Evolutionary conservation across 2,113 vertebrate genomes (phyloP), one percentile per base, ranked within the genome.

Genomic region (Corythoichthys haematopterus): DNA sequence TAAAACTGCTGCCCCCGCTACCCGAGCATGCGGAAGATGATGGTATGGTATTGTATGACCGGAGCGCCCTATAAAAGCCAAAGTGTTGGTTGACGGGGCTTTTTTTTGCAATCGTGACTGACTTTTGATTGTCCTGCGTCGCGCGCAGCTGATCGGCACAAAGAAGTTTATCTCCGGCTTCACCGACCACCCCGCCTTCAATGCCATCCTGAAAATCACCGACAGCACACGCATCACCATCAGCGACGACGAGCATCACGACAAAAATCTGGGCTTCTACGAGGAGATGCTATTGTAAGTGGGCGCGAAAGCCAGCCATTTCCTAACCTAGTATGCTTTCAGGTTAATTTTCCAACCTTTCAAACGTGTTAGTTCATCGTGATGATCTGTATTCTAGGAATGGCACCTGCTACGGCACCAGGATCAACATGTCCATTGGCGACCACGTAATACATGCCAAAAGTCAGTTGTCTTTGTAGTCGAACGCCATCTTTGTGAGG

Each of bases 361-460:
- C 20, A 28, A 28, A 28, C 20, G 20, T 28, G 20, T 28, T 28
- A 28, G 20, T 43, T 43, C 6, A 43, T 43, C 9, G 40, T 8
- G 4, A 43, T 43, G 40, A 43, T 14, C 4, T 13, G 10, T 36
- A 35, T 36, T 36, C 12, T 33, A 57, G 55, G 55, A 57, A 57
- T 33, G 55, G 55, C 13, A 57, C 33, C 55, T 57, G 55, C 33
- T 57, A 36, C 55, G 55, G 55, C 55, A 36, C 55, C 55, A 57
- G 14, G 33, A 2, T 35, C 8, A 57, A 57, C 55, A 14, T 57
- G 4, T 36, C 55, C 55, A 14, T 57, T 4, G 55, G 36, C 33
- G 55, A 12, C 55, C 13, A 14, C 4, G 12, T 36, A 11, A 33
- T 33, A 2, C 14, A 12, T 12, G 13, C 12, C 55, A 14, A 36